A percentile compares a stretch with the other conserved stretches of the same genome.
These are phyloP conservation scores for Orchesella cincta DNA, from an alignment of 1,140 invertebrate species.

Conservation along the genomic window DNA sequence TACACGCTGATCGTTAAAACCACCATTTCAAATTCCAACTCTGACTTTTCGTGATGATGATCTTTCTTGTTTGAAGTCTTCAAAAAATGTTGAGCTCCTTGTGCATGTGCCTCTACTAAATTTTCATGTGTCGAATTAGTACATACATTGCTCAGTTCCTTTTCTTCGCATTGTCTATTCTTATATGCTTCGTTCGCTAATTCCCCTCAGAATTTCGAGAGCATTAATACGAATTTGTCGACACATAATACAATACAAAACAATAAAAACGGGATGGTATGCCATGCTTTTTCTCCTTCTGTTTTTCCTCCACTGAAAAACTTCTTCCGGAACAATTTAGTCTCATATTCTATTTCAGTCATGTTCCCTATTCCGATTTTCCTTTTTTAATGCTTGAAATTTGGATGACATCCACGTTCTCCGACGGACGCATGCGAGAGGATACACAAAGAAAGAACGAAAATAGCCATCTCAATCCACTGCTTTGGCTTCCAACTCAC, in stretches of 20 bases:
- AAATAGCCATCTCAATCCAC: not conserved
- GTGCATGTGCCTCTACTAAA: not conserved
- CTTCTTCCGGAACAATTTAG: not conserved
- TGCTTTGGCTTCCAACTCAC: not conserved
- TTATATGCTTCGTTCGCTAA: not conserved
- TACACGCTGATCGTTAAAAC: not conserved
- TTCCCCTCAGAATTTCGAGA: not conserved
- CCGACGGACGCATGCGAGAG: not conserved
- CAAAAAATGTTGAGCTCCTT: not conserved
- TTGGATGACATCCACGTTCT: not conserved
- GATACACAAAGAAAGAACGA: not conserved
- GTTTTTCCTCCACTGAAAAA: not conserved
- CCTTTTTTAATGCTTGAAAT: not conserved
- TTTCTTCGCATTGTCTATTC: not conserved
- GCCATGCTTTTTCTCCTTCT: not conserved
- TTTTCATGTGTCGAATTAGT: no score
- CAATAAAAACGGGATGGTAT: not conserved
- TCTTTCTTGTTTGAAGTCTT: not conserved
- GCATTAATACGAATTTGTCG: not conserved
- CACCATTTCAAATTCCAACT: not conserved
- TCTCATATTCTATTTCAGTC: slow-evolving; percentile 7
- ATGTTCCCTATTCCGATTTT: not conserved
- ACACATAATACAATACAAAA: no score
- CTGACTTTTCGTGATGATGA: no score
- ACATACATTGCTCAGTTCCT: no score